Conservation (phyloP, 2,113 vertebrate genomes). For the Canis aureus region DNA sequence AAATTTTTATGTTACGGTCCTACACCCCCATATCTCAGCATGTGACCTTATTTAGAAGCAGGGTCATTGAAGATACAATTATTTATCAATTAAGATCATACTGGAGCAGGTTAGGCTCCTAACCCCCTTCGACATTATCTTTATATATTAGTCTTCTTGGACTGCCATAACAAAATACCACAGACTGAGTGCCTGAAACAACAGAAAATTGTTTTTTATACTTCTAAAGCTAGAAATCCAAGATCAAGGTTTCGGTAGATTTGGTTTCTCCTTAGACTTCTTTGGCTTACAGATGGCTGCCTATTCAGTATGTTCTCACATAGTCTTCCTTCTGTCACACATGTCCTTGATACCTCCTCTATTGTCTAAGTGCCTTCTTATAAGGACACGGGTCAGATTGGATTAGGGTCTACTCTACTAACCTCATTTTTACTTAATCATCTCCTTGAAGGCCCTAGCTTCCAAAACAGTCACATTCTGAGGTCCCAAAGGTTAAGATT, state of each 20-base stretch:
- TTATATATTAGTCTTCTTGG: neutral
- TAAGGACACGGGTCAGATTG: neutral
- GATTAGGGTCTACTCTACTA: neutral
- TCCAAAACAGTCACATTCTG: neutral
- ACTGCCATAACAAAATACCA: neutral
- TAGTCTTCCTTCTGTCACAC: neutral
- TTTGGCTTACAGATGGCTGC: neutral
- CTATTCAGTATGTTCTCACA: neutral
- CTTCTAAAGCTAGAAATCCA: neutral
- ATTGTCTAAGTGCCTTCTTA: neutral
- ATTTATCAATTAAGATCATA: neutral
- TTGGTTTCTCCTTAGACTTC: neutral
- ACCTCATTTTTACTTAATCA: neutral
- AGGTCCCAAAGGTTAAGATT: neutral
- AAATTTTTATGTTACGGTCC: neutral
- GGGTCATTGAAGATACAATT: neutral
- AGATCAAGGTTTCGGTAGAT: neutral
- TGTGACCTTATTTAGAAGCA: neutral
- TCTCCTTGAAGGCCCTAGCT: neutral
- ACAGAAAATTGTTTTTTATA: neutral
- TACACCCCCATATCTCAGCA: neutral
- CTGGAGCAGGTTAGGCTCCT: neutral
- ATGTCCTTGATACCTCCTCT: neutral
- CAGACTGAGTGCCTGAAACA: neutral
- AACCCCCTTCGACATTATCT: neutral